Base-by-base conservation (phyloP, 2,113 vertebrate species). In the Serinus canaria region DNA sequence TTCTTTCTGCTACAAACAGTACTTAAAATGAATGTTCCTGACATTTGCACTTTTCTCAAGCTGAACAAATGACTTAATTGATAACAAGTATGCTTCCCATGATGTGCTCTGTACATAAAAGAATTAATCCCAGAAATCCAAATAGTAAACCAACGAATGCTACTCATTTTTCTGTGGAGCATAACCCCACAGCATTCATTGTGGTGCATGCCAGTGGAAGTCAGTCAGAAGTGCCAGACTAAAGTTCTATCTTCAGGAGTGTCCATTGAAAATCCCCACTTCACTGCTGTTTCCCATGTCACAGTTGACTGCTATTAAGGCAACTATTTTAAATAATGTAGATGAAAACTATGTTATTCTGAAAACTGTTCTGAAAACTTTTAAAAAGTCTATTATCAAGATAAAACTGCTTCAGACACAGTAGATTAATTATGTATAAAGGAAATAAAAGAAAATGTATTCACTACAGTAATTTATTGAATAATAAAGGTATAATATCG, bases 271-370 rank as follows among this genome's bases (percentile, higher is more conserved):
- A 92, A 59, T 8, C 21, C n/a, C 49, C 2, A 2, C 16, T 21
- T 79, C 21, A 15, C 47, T 75, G 19, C 5, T 12, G 8, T 82
- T 83, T 83, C 37, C 24, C 28, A 5, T 72, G 33, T 11, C 39
- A 23, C n/a, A 62, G 20, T 6, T 84, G 25, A 25, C 31, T 70
- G 50, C 17, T 74, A 21, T n/a, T 79, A 77, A 82, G 37, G 18
- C 41, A 92, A 70, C 7, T 70, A 12, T 84, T 89, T 81, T 93
- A 93, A 96, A 89, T 92, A 94, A 92, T 82, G 79, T 49, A 79
- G 53, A 78, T 7, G 15, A 58, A 87, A 95, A 85, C 19, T 3
- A 31, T 2, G 5, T 31, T 55, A 31, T 83, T 83, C 8, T 90
- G 73, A 84, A 92, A 95, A 78, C 53, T 92, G 37, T 81, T 85